phyloP scores from a whole-genome alignment of 2,888 invertebrate species.

The Cephonodes hylas region DNA sequence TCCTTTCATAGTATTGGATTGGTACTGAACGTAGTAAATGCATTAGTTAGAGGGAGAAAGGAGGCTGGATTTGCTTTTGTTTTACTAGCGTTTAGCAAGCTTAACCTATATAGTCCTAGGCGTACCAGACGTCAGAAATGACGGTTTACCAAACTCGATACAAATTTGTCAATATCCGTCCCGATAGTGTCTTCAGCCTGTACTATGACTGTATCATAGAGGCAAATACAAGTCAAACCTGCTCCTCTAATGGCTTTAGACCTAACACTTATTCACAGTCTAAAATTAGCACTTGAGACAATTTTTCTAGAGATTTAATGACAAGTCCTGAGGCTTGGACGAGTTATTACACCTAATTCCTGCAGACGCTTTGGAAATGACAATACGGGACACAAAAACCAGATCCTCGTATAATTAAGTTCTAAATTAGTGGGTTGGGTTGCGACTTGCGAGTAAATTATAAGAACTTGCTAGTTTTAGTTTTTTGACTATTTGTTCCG shows the following conservation, averaged over 20 bases:
- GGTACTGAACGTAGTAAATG: too few relatives aligned
- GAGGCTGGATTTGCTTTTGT: too few relatives aligned
- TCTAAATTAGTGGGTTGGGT: not conserved
- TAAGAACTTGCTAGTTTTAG: not conserved
- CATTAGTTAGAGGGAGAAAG: too few relatives aligned
- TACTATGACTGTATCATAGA: too few relatives aligned
- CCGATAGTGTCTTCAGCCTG: too few relatives aligned
- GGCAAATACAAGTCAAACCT: not conserved
- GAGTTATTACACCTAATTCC: not conserved
- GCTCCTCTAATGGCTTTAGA: too few relatives aligned
- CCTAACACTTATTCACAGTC: not conserved
- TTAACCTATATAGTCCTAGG: too few relatives aligned
- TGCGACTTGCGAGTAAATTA: not conserved
- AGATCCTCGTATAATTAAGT: not conserved
- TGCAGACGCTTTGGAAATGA: not conserved
- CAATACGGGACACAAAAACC: not conserved
- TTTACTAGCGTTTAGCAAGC: too few relatives aligned
- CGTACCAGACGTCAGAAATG: too few relatives aligned
- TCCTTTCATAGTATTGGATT: too few relatives aligned
- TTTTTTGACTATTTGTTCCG: not conserved
- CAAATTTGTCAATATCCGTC: too few relatives aligned
- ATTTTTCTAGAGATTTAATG: slow-evolving; percentile 4
- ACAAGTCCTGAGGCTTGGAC: not conserved
- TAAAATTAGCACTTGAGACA: slow-evolving; percentile 1
- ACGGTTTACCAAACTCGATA: too few relatives aligned